A percentile compares a stretch with the other conserved stretches of the same genome.
Evolutionary conservation across 1,140 invertebrate species (phyloP).

Genomic region (Akabosia matsudoensis): DNA sequence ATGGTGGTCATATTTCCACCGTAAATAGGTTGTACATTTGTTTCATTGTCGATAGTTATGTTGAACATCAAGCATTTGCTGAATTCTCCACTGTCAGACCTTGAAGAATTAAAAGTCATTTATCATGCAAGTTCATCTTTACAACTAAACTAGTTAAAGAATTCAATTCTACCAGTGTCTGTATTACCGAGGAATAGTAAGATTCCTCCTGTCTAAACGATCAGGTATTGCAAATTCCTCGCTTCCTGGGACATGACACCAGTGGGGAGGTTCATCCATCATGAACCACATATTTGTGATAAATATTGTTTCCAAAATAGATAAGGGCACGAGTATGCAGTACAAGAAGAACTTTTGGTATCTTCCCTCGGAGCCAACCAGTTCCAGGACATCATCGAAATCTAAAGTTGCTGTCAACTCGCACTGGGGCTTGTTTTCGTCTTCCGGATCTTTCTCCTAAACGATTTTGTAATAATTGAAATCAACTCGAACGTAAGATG

Average conservation of each 20-base stretch:
- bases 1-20: neutral
- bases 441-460: too few species aligned
- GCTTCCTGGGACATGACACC: slow-evolving; percentile 38
- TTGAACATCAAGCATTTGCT: slow-evolving; percentile 33
- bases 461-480: too few species aligned
- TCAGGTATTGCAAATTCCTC: slow-evolving; percentile 1
- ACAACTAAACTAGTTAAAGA: neutral
- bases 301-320: slow-evolving; percentile 36
- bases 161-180: neutral
- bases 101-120: slow-evolving; percentile 3
- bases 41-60: neutral
- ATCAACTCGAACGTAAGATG: too few species aligned
- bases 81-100: slow-evolving; percentile 19
- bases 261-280: slow-evolving; percentile 39
- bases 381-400: slow-evolving; percentile 44
- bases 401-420: too few species aligned
- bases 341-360: slow-evolving; percentile 42
- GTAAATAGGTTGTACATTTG: neutral
- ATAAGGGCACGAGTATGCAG: slow-evolving; percentile 34
- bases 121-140: neutral
- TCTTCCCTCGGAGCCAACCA: slow-evolving; percentile 38
- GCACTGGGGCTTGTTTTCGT: too few species aligned
- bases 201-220: slow-evolving; percentile 38
- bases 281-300: slow-evolving; percentile 42
- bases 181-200: slow-evolving; percentile 40